Evolutionary conservation across 2,113 vertebrate genomes (phyloP).

Genomic region (Fulmarus glacialis): DNA sequence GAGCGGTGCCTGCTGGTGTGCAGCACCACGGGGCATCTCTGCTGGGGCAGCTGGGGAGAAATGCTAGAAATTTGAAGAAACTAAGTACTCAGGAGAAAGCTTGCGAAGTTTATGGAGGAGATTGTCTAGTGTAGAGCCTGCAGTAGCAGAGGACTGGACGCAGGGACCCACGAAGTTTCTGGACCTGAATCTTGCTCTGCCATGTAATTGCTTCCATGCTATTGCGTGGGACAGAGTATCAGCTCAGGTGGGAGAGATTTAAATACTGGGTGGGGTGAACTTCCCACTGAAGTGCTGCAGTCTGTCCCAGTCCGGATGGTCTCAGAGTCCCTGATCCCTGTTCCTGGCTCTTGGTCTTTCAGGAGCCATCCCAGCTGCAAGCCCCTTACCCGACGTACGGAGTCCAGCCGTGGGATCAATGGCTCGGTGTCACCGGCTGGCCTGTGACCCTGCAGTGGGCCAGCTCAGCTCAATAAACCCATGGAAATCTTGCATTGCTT

Average conservation of each 20-base stretch:
- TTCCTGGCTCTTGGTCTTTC: accelerated
- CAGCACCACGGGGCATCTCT: neutral
- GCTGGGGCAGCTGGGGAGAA: neutral
- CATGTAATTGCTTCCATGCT: neutral
- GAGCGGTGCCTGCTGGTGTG: accelerated
- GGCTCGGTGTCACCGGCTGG: accelerated
- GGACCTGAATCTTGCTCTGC: neutral
- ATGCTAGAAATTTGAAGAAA: neutral
- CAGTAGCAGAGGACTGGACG: neutral
- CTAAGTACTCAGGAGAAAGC: neutral
- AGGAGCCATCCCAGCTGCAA: neutral
- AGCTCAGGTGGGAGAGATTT: accelerated
- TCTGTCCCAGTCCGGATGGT: neutral
- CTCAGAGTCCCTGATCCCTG: neutral
- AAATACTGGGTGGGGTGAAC: neutral
- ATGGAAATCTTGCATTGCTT: neutral
- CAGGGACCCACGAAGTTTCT: neutral
- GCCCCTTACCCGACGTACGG: accelerated
- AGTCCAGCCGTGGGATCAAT: accelerated
- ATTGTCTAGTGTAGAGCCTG: neutral
- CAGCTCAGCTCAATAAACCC: neutral
- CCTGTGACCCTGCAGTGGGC: neutral
- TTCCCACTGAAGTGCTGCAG: neutral
- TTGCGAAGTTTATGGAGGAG: neutral
- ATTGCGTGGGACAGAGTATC: accelerated